Evolutionary conservation across 2,113 vertebrate genomes (phyloP).

Genomic region (Corynorhinus townsendii): DNA sequence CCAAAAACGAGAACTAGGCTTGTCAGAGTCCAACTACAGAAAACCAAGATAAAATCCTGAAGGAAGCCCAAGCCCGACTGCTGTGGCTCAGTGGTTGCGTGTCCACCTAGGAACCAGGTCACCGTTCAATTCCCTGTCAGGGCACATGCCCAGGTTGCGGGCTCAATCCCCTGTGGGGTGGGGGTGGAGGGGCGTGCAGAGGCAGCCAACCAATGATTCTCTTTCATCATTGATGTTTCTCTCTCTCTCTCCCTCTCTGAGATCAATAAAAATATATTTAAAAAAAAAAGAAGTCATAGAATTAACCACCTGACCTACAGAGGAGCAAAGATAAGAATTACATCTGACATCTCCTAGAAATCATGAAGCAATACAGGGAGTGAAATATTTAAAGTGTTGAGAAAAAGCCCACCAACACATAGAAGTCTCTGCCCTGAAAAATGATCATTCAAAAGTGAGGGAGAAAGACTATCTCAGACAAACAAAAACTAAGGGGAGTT

Average conservation of each 20-base stretch:
- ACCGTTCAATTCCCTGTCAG: too few relatives aligned
- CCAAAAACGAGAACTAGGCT: too few relatives aligned
- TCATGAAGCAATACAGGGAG: background rate
- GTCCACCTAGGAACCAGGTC: too few relatives aligned
- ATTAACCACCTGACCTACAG: background rate
- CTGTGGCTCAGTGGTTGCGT: too few relatives aligned
- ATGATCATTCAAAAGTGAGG: background rate
- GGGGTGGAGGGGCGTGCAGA: too few relatives aligned
- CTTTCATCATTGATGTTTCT: too few relatives aligned
- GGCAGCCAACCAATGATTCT: too few relatives aligned
- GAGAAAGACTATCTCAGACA: background rate
- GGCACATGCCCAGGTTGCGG: too few relatives aligned
- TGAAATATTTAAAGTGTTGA: background rate
- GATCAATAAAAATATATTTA: too few relatives aligned
- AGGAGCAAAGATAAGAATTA: background rate
- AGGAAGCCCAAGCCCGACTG: background rate
- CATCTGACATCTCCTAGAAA: background rate
- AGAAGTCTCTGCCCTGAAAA: background rate
- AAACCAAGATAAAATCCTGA: background rate
- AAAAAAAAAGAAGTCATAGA: background rate
- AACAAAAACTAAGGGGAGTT: background rate
- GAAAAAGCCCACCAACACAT: background rate
- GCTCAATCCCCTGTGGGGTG: too few relatives aligned
- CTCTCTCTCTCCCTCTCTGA: too few relatives aligned
- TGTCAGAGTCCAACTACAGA: background rate